Evolutionary conservation across 2,113 vertebrate genomes (phyloP).

Genomic region (Mugil cephalus): DNA sequence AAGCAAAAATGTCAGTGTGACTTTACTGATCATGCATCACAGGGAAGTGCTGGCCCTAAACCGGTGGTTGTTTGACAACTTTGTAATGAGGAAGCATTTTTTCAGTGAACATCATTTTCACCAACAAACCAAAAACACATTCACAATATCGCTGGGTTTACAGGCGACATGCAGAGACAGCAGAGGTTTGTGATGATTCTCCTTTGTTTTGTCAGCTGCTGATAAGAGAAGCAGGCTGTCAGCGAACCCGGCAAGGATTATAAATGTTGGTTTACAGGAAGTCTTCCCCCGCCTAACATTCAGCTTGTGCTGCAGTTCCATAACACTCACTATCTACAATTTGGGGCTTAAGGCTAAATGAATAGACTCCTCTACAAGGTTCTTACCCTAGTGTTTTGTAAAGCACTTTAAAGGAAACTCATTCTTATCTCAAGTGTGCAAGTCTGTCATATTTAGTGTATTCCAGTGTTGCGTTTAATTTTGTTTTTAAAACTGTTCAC

Average conservation of each 20-base stretch:
- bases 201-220: constrained; percentile 30
- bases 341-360: constrained; percentile 6
- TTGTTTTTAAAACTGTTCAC: no score
- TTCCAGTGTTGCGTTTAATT: no score
- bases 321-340: background rate
- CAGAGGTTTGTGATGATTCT: constrained; percentile 3
- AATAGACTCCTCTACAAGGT: constrained; percentile 25
- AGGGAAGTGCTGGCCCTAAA: background rate
- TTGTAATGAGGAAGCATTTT: constrained; percentile 13
- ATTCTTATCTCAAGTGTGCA: no score
- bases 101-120: constrained; percentile 13
- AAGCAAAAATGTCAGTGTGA: no score
- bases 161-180: constrained; percentile 6
- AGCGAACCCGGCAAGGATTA: constrained; percentile 36
- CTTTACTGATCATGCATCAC: no score
- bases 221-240: constrained; percentile 32
- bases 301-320: background rate
- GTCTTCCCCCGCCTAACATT: background rate
- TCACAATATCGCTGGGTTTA: background rate
- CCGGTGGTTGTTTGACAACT: background rate
- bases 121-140: constrained; percentile 20
- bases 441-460: no score
- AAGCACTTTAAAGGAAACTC: constrained; percentile 24
- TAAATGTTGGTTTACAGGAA: constrained; percentile 42
- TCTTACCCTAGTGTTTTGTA: constrained; percentile 8